A percentile compares a stretch with the other conserved stretches of the same genome.
Conservation (phyloP, 2,113 vertebrate species). For the Naja naja region DNA sequence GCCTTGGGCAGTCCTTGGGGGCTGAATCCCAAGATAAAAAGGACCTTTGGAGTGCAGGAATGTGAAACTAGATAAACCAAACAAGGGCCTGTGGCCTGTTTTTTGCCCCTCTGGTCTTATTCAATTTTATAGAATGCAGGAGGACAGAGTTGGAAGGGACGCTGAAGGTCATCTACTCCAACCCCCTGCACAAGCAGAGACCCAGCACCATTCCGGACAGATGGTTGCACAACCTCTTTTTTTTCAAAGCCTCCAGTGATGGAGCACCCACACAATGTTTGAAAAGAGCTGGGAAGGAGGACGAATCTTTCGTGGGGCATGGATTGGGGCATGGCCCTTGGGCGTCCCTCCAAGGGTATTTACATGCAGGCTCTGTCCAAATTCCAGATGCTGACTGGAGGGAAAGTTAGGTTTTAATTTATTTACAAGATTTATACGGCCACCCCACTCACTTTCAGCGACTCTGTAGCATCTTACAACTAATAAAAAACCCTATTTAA, state of each 20-base stretch:
- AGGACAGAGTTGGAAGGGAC: background rate
- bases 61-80: background rate
- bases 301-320: too few species aligned
- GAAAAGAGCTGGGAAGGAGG: too few species aligned
- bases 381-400: background rate
- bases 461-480: too few species aligned
- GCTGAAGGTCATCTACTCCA: background rate
- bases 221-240: too few species aligned
- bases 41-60: background rate
- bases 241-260: too few species aligned
- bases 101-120: background rate
- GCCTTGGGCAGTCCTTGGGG: background rate
- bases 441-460: too few species aligned
- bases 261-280: too few species aligned
- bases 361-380: background rate
- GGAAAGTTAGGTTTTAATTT: background rate
- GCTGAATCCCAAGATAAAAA: background rate
- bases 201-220: background rate
- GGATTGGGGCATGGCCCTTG: too few species aligned
- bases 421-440: too few species aligned
- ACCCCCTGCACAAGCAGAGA: background rate
- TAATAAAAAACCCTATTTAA: too few species aligned
- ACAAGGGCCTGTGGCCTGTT: accelerated
- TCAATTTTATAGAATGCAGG: background rate
- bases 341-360: background rate